phyloP scores from a whole-genome alignment of 1,140 invertebrate species.

The Delia radicum region DNA sequence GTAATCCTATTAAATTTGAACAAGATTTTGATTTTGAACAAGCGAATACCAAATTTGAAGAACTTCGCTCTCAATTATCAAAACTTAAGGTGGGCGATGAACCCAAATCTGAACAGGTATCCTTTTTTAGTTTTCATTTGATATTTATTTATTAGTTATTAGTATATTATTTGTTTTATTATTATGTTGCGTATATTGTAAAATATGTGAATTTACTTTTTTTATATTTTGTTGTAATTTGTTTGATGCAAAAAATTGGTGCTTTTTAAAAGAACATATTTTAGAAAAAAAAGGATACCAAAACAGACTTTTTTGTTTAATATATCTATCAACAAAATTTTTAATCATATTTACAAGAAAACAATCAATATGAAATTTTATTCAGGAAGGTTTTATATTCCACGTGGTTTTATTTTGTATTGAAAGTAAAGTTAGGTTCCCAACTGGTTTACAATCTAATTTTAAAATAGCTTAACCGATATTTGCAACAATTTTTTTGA shows the following conservation, averaged over 20 bases:
- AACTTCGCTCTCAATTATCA: slow-evolving; percentile 80
- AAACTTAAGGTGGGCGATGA: slow-evolving; percentile 78
- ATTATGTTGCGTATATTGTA: background rate
- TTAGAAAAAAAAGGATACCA: background rate
- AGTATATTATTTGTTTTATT: background rate
- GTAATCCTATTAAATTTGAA: slow-evolving; percentile 86
- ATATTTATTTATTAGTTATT: background rate
- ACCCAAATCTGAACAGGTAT: slow-evolving; percentile 60
- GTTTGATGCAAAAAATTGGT: background rate
- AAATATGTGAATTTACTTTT: background rate
- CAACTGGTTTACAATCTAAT: too few species aligned
- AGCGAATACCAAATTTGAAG: slow-evolving; percentile 94
- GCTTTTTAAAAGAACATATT: background rate
- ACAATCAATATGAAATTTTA: too few species aligned
- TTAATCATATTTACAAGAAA: too few species aligned
- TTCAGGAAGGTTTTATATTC: too few species aligned
- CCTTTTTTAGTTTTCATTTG: slow-evolving; percentile 27
- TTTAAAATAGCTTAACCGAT: too few species aligned
- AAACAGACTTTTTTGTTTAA: background rate
- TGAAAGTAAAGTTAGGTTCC: too few species aligned
- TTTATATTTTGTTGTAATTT: too few species aligned
- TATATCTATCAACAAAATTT: too few species aligned
- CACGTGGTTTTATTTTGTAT: too few species aligned
- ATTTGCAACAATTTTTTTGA: too few species aligned
- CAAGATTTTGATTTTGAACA: slow-evolving; percentile 97